Evolutionary conservation across 2,797 vertebrate species (phyloP), one percentile per base, ranked within the genome.

Genomic region (Sylvia borin): DNA sequence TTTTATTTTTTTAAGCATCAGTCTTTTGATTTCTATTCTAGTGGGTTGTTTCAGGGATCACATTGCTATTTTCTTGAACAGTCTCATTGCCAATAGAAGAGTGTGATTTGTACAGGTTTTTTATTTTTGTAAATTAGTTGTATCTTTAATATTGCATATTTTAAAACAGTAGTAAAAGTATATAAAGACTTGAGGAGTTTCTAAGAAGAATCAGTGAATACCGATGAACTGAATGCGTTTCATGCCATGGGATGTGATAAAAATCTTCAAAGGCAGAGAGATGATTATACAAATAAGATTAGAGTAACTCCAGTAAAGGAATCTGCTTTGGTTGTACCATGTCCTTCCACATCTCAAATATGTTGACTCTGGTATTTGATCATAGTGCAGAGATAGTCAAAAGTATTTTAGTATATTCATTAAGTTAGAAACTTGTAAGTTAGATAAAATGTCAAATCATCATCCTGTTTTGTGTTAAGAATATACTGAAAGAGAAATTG

Each of bases 101-200:
- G 57, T 75, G 61, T 79, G 43, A 92, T 77, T 96, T 97, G 84
- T 96, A 96, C 85, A 67, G 90, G 92, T 67, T 86, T 96, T 92
- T 97, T 96, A 95, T 94, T 95, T 93, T 91, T 95, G 58, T 96
- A 96, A 95, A 92, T 95, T 95, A 81, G 79, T 92, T 93, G 62
- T 34, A 71, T 70, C 90, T 97, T 96, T 91, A 88, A 92, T 78
- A 85, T 60, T 91, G 67, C 74, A 64, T 86, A 97, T 93, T 95
- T 93, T 95, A 95, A 94, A 89, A 20, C 73, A 94, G 71, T 26
- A 11, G 86, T 95, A 29, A 50, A 89, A 94, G 85, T 94, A 71
- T 85, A 82, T 93, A 74, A 76, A 79, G 40, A 92, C 92, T 94
- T 86, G 13, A 29, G 38, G 66, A 93, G 80, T 76, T 71, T 83